Conservation (phyloP, 2,113 vertebrate species). For the Notechis scutatus region DNA sequence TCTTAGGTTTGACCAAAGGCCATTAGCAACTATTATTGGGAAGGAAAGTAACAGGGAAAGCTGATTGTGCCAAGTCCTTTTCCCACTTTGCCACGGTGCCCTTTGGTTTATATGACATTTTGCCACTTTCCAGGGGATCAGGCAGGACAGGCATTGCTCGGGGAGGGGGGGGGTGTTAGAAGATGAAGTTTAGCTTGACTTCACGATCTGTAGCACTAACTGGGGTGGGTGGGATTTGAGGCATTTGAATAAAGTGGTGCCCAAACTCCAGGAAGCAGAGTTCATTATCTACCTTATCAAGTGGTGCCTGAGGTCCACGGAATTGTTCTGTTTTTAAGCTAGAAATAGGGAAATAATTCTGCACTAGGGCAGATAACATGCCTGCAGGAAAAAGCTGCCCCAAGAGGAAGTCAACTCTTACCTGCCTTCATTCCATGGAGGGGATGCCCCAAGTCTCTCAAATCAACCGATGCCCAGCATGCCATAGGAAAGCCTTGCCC, state of each 20-base stretch:
- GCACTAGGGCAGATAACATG: neutral
- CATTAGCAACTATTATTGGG: neutral
- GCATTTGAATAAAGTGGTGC: neutral
- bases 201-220: neutral
- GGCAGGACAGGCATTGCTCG: neutral
- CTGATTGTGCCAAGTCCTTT: neutral
- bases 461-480: neutral
- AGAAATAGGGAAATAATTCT: neutral
- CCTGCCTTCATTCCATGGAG: neutral
- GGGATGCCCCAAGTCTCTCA: neutral
- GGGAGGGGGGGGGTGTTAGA: accelerated
- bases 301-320: neutral
- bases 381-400: neutral
- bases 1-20: neutral
- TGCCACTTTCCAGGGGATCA: neutral
- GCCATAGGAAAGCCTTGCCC: neutral
- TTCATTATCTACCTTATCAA: neutral
- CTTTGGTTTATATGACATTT: neutral
- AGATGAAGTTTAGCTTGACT: neutral
- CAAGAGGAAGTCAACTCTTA: neutral
- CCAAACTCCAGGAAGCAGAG: neutral
- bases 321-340: neutral
- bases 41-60: neutral
- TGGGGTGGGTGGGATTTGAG: neutral
- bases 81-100: neutral